Evolutionary conservation across 2,797 vertebrate species (phyloP).

Genomic region (Mastacembelus armatus): DNA sequence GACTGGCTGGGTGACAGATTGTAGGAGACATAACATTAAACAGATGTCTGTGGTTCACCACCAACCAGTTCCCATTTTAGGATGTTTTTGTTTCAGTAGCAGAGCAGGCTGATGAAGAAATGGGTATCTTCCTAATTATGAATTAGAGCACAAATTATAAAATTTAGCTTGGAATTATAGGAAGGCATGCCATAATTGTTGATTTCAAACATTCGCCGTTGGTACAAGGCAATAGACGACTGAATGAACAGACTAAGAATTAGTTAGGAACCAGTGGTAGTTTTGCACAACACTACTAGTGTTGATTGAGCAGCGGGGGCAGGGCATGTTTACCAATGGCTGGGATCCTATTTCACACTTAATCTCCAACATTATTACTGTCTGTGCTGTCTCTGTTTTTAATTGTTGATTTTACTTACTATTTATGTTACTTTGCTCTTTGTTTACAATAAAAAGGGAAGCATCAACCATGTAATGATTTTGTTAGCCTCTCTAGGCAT

Average conservation of each 20-base stretch:
- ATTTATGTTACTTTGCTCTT: conserved; percentile 12
- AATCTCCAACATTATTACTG: conserved; percentile 17
- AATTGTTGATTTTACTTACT: conserved; percentile 12
- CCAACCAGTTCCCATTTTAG: too few species aligned
- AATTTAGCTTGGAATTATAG: too few species aligned
- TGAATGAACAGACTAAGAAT: conserved; percentile 5
- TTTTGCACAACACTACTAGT: background rate
- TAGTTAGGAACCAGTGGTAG: background rate
- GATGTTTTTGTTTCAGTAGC: too few species aligned
- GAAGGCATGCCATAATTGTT: too few species aligned
- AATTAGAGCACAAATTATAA: too few species aligned
- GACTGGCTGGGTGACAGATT: too few species aligned
- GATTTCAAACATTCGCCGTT: too few species aligned
- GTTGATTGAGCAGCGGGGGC: conserved; percentile 14
- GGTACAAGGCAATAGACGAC: too few species aligned
- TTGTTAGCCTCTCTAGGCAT: conserved; percentile 11
- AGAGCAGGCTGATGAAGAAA: too few species aligned
- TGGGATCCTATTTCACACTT: conserved; percentile 33
- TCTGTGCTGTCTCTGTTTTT: conserved; percentile 19
- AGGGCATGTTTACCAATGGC: conserved; percentile 21
- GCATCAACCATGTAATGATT: conserved; percentile 30
- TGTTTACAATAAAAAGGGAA: conserved; percentile 23
- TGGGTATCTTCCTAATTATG: too few species aligned
- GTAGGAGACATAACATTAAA: too few species aligned
- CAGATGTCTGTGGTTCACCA: too few species aligned